Percentiles rank a stretch among this genome's conserved stretches.
Conservation (phyloP, 2,888 invertebrate genomes). For the Lathronympha strigana region DNA sequence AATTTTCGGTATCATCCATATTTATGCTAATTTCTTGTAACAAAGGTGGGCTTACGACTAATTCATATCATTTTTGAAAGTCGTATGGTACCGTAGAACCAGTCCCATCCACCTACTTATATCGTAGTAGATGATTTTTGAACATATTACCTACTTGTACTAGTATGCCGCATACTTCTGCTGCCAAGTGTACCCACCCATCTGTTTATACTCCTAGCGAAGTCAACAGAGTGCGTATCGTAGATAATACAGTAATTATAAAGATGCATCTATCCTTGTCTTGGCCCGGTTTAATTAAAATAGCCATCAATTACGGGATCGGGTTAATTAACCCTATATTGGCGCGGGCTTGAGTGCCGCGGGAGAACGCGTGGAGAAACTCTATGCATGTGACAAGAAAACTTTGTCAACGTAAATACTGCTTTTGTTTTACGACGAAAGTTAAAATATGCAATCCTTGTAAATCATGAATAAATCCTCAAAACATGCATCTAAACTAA, state of each 20-base stretch:
- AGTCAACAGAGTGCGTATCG: constrained; percentile 8
- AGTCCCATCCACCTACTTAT: too few species aligned
- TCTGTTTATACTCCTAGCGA: neutral
- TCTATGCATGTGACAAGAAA: constrained; percentile 25
- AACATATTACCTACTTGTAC: too few species aligned
- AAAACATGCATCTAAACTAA: constrained; percentile 16
- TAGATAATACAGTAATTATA: constrained; percentile 35
- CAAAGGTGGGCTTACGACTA: too few species aligned
- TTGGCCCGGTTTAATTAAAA: constrained; percentile 48
- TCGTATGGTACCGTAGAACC: too few species aligned
- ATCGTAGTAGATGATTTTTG: too few species aligned
- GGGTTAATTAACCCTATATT: constrained; percentile 47
- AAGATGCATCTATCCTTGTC: constrained; percentile 39
- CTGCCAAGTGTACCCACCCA: neutral
- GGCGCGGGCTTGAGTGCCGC: constrained; percentile 24
- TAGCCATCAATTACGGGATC: constrained; percentile 48
- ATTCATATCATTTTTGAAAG: too few species aligned
- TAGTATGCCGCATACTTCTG: neutral
- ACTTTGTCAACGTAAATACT: constrained; percentile 22
- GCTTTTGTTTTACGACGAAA: neutral
- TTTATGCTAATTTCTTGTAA: too few species aligned
- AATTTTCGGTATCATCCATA: too few species aligned
- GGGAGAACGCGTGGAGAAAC: constrained; percentile 11
- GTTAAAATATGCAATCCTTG: constrained; percentile 8
- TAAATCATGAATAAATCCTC: constrained; percentile 19